phyloP scores from a whole-genome alignment of 2,797 vertebrate species.

The Darevskia mixta region DNA sequence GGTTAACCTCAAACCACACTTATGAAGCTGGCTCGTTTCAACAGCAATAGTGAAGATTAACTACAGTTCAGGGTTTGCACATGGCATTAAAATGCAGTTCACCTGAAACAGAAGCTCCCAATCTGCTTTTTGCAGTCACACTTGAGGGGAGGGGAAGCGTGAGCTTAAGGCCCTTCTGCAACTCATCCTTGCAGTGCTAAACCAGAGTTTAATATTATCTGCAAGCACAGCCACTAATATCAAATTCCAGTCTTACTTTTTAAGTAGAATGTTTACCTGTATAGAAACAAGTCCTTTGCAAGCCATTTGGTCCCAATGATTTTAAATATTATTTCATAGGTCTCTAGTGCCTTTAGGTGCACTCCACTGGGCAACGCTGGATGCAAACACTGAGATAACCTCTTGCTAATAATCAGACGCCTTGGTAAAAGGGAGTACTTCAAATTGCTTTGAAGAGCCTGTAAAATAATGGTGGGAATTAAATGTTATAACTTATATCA shows the following conservation, averaged over 20 bases:
- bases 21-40: background rate
- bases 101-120: background rate
- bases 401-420: constrained; percentile 93
- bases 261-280: constrained; percentile 84
- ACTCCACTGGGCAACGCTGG: constrained; percentile 97
- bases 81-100: background rate
- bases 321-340: constrained; percentile 98
- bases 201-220: background rate
- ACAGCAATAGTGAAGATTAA: background rate
- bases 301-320: constrained; percentile 98
- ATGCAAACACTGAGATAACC: constrained; percentile 95
- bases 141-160: too few species aligned
- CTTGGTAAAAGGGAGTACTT: constrained; percentile 93
- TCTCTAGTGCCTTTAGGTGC: constrained; percentile 97
- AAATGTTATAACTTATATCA: background rate
- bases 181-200: background rate
- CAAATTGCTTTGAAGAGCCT: constrained; percentile 98
- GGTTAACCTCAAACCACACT: background rate
- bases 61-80: background rate
- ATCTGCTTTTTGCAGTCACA: background rate
- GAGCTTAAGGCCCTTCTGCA: background rate
- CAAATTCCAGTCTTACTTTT: background rate
- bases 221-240: background rate
- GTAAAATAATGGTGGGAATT: constrained; percentile 33
- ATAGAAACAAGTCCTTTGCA: constrained; percentile 95